These are phyloP conservation scores for Mionectes olivaceus DNA, from an alignment of 2,797 vertebrate genomes.

Conservation along the genomic window DNA sequence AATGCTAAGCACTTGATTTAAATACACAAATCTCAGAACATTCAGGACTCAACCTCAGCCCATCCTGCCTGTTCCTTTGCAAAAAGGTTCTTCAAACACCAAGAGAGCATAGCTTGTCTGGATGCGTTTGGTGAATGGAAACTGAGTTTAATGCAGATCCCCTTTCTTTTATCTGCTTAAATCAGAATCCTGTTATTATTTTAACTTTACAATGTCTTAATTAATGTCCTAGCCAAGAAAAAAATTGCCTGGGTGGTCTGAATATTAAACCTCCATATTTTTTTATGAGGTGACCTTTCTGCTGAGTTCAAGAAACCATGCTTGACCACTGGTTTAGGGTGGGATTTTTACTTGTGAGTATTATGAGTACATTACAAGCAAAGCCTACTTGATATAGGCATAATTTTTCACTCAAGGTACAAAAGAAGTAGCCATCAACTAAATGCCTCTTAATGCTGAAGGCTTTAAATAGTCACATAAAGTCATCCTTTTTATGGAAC, in stretches of 20 bases:
- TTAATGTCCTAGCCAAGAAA: constrained; percentile 23
- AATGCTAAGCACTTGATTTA: background rate
- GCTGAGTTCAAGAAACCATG: constrained; percentile 26
- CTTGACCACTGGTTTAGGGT: background rate
- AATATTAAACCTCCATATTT: constrained; percentile 11
- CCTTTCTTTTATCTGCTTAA: constrained; percentile 27
- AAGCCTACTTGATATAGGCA: constrained; percentile 40
- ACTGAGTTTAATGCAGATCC: background rate
- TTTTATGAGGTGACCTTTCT: constrained; percentile 41
- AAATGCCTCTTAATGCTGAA: constrained; percentile 46
- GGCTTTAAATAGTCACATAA: constrained; percentile 22
- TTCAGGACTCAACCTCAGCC: background rate
- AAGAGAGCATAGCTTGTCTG: background rate
- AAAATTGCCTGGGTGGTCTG: constrained; percentile 32
- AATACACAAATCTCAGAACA: constrained; percentile 1
- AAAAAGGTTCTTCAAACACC: constrained; percentile 15
- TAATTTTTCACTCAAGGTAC: constrained; percentile 41
- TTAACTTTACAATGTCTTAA: constrained; percentile 43
- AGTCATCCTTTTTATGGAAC: background rate
- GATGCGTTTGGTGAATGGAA: background rate
- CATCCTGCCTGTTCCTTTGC: background rate
- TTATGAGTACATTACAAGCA: constrained; percentile 29
- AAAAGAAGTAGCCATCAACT: constrained; percentile 51
- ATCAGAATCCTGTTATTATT: constrained; percentile 41
- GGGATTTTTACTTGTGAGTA: constrained; percentile 36